Evolutionary conservation across 35 echinoderm and acorn worm species (phyloP).

Genomic region (Anneissia japonica): DNA sequence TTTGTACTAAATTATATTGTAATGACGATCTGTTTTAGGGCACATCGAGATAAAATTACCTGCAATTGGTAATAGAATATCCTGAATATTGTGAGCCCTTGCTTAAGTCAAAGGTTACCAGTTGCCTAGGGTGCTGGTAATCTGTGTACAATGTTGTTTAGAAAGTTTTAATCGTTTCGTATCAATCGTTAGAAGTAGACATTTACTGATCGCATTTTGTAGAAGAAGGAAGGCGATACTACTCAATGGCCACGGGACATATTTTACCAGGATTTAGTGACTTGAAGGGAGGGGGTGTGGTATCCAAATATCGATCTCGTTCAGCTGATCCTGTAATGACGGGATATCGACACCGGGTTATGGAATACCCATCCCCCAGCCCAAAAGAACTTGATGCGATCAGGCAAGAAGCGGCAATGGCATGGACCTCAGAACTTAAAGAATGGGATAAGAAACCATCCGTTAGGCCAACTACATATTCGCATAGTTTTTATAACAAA

Average conservation of each 20-base stretch:
- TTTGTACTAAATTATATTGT: no score
- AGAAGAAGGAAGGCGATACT: background rate
- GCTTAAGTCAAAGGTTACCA: background rate
- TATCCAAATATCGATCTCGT: constrained; percentile 70
- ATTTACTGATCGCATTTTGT: background rate
- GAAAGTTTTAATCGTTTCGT: background rate
- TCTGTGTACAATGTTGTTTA: background rate
- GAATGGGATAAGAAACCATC: constrained; percentile 87
- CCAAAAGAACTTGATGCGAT: constrained; percentile 37
- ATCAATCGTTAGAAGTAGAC: background rate
- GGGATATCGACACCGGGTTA: constrained; percentile 59
- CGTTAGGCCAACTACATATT: constrained; percentile 82
- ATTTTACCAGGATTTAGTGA: constrained; percentile 68
- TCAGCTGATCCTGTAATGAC: constrained; percentile 91
- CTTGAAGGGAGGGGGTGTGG: constrained; percentile 20
- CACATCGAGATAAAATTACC: background rate
- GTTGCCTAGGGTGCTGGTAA: background rate
- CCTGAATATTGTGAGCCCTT: background rate
- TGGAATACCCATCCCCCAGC: background rate
- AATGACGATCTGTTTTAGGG: no score
- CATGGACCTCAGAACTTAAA: constrained; percentile 77
- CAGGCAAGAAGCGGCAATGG: constrained; percentile 36
- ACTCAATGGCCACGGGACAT: constrained; percentile 93
- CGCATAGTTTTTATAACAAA: constrained; percentile 77
- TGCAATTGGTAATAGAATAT: background rate